phyloP scores from a whole-genome alignment of 2,113 vertebrate species.

The Spea bombifrons region DNA sequence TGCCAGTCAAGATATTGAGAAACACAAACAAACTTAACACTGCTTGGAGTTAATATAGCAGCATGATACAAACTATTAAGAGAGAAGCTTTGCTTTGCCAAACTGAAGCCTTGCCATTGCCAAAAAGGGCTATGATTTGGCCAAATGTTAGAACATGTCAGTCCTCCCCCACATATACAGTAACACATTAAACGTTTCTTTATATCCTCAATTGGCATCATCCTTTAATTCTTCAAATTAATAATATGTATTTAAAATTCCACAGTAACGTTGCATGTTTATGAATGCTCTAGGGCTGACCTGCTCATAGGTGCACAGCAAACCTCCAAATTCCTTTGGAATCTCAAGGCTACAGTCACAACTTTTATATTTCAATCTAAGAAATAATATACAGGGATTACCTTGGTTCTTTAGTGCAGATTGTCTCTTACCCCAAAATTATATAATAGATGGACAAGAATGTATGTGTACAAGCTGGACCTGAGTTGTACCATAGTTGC shows the following conservation, averaged over 20 bases:
- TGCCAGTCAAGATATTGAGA: slow-evolving; percentile 2
- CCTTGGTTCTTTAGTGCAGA: no score
- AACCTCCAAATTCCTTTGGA: no score
- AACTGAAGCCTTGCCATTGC: slow-evolving; percentile 6
- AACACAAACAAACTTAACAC: slow-evolving; percentile 10
- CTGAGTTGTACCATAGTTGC: no score
- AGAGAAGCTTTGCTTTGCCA: neutral
- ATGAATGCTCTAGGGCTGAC: neutral
- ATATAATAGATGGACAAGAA: no score
- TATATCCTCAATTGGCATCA: slow-evolving; percentile 1
- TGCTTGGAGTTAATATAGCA: slow-evolving; percentile 1
- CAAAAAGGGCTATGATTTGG: neutral
- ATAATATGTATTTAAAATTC: slow-evolving; percentile 21
- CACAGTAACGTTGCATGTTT: slow-evolving; percentile 2
- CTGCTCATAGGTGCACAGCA: no score
- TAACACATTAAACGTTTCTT: neutral
- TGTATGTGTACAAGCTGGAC: no score
- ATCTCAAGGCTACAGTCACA: no score
- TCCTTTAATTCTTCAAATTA: slow-evolving; percentile 1
- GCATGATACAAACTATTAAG: neutral
- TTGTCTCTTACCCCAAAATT: no score
- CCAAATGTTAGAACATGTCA: neutral
- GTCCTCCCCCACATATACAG: neutral
- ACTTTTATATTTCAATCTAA: no score
- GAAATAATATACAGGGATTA: no score